phyloP scores from a whole-genome alignment of 1,140 invertebrate genomes.

The Drosophila sulfurigaster region DNA sequence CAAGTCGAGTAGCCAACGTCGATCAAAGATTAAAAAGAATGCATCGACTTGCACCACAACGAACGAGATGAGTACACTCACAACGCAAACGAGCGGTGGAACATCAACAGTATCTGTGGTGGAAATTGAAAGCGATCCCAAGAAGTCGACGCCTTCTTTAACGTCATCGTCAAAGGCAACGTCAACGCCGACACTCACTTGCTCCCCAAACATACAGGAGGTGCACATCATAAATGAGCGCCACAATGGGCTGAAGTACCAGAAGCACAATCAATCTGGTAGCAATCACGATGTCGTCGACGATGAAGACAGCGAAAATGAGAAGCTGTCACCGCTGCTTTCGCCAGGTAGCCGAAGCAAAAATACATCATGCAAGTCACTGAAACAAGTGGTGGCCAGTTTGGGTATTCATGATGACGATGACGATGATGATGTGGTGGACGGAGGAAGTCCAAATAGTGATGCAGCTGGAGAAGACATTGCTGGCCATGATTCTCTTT shows the following conservation, averaged over 20 bases:
- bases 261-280: constrained; percentile 29
- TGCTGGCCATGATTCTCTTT: constrained; percentile 30
- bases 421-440: constrained; percentile 45
- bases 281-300: constrained; percentile 71
- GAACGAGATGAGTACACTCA: constrained; percentile 72
- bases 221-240: constrained; percentile 81
- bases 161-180: constrained; percentile 42
- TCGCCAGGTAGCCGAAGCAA: constrained; percentile 85
- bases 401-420: constrained; percentile 38
- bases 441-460: neutral
- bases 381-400: constrained; percentile 63
- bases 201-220: constrained; percentile 62
- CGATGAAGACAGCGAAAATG: constrained; percentile 92
- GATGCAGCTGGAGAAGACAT: constrained; percentile 9
- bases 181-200: constrained; percentile 9
- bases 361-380: constrained; percentile 58
- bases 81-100: constrained; percentile 35
- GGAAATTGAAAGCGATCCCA: constrained; percentile 63
- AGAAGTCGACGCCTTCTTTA: constrained; percentile 49
- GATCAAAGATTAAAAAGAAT: constrained; percentile 76
- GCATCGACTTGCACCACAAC: constrained; percentile 75
- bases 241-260: constrained; percentile 51
- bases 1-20: constrained; percentile 71
- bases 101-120: constrained; percentile 52
- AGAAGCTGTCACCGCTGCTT: constrained; percentile 91